Conservation (phyloP, 2,888 invertebrate species). For the Euphydryas editha region DNA sequence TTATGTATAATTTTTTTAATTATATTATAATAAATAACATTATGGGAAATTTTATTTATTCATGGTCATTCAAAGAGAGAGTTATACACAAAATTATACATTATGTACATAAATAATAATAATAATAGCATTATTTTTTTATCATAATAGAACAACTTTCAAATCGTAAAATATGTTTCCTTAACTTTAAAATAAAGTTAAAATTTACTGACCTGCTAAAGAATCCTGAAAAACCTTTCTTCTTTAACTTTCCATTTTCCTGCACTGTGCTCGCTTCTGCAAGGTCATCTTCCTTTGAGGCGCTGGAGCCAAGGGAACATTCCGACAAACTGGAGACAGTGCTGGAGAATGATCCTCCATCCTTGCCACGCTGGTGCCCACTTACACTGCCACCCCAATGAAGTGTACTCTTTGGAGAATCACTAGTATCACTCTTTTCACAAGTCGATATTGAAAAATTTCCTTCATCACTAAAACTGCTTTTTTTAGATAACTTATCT, state of each 20-base stretch:
- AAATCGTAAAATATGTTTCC: neutral
- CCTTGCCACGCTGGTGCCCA: slow-evolving; percentile 81
- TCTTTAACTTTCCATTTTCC: slow-evolving; percentile 79
- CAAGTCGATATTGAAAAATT: slow-evolving; percentile 79
- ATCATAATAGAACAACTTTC: neutral
- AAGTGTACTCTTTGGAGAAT: slow-evolving; percentile 78
- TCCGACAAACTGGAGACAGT: slow-evolving; percentile 89
- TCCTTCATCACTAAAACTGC: slow-evolving; percentile 81
- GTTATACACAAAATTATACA: neutral
- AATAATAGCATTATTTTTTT: neutral
- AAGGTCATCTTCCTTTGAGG: slow-evolving; percentile 78
- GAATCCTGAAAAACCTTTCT: slow-evolving; percentile 85
- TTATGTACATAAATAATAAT: neutral
- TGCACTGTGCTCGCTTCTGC: slow-evolving; percentile 59
- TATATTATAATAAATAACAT: neutral
- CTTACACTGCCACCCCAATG: slow-evolving; percentile 77
- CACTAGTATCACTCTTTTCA: slow-evolving; percentile 81
- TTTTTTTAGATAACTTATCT: slow-evolving; percentile 78
- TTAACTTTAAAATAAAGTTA: neutral
- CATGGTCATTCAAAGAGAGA: neutral
- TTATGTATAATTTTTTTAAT: no score
- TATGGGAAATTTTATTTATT: neutral
- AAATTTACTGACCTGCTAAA: slow-evolving; percentile 82
- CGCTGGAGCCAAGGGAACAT: slow-evolving; percentile 85
- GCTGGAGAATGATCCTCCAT: slow-evolving; percentile 86